Percentiles rank a stretch among this genome's conserved stretches.
Evolutionary conservation across 2,888 invertebrate species (phyloP).

Genomic region (Xiphydria camelus): DNA sequence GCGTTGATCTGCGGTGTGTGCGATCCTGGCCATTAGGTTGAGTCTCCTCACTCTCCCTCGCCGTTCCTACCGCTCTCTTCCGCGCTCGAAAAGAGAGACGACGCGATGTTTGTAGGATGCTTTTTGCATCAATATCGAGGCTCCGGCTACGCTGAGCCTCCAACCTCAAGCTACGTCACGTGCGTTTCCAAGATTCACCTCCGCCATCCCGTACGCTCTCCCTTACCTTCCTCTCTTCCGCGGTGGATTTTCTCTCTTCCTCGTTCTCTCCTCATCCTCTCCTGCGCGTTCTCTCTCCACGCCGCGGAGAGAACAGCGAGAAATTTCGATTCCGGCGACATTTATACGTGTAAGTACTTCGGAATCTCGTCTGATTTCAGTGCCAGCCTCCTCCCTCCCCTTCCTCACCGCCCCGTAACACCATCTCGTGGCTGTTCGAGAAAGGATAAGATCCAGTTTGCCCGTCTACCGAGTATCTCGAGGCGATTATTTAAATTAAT

Average conservation of each 20-base stretch:
- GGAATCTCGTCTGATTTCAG: no score
- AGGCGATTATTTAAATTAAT: neutral
- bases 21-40: slow-evolving; percentile 54
- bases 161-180: slow-evolving; percentile 50
- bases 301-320: no score
- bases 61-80: slow-evolving; percentile 10
- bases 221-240: neutral
- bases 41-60: slow-evolving; percentile 33
- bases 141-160: slow-evolving; percentile 45
- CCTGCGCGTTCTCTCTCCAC: no score
- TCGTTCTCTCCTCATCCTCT: neutral
- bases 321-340: no score
- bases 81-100: slow-evolving; percentile 33
- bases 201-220: slow-evolving; percentile 3
- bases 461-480: no score
- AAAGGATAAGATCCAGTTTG: no score
- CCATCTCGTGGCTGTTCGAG: no score
- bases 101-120: slow-evolving; percentile 29
- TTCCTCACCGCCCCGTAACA: no score
- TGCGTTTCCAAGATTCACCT: slow-evolving; percentile 47
- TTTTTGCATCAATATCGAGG: slow-evolving; percentile 27
- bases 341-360: no score
- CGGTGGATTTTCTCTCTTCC: neutral
- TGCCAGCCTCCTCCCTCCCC: no score
- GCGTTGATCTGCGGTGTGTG: slow-evolving; percentile 46